Conservation (phyloP, 2,888 invertebrate genomes). For the Calameuta pallipes region DNA sequence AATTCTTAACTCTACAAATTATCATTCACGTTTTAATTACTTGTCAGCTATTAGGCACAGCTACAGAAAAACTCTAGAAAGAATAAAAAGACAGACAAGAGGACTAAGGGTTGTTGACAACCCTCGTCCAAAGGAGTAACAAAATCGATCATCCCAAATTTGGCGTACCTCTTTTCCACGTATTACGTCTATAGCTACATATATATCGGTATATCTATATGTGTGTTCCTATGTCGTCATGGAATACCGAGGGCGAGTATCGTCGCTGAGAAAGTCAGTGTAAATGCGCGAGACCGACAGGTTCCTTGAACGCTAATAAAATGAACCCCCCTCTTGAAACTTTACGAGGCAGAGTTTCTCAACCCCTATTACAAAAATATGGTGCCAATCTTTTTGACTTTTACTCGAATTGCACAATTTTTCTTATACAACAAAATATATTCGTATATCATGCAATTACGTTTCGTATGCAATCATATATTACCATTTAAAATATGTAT, state of each 20-base stretch:
- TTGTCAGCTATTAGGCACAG: background rate
- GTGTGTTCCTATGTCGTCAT: background rate
- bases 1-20: background rate
- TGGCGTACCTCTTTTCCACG: background rate
- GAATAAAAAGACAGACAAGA: background rate
- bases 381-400: background rate
- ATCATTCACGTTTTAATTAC: background rate
- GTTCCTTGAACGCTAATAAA: background rate
- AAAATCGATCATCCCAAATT: background rate
- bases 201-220: background rate
- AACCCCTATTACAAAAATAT: background rate
- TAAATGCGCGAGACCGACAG: background rate
- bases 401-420: background rate
- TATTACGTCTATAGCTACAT: background rate
- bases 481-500: background rate
- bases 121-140: background rate
- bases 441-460: background rate
- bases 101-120: background rate
- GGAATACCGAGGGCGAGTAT: background rate
- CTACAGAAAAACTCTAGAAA: background rate
- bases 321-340: background rate
- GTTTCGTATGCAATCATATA: background rate
- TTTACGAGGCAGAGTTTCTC: background rate
- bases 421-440: background rate
- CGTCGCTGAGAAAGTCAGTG: background rate